Conservation (phyloP, 2,888 invertebrate genomes). For the Diarsia rubi region DNA sequence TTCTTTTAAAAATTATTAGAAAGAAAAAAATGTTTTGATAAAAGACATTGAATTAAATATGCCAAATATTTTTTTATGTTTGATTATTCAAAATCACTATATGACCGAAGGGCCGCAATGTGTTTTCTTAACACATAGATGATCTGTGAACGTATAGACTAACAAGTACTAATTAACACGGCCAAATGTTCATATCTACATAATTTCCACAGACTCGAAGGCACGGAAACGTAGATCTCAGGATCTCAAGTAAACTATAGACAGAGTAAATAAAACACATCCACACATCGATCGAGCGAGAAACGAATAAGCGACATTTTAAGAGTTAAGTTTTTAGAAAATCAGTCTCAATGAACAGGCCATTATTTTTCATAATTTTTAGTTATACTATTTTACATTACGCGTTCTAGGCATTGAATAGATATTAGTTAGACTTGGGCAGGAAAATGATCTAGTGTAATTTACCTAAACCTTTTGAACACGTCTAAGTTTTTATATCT, state of each 20-base stretch:
- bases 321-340: slow-evolving; percentile 88
- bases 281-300: slow-evolving; percentile 70
- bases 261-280: slow-evolving; percentile 59
- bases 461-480: slow-evolving; percentile 47
- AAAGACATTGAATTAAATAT: background rate
- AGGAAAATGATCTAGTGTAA: slow-evolving; percentile 28
- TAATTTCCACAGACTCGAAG: slow-evolving; percentile 63
- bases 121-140: slow-evolving; percentile 19
- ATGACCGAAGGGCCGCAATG: slow-evolving; percentile 6
- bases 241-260: slow-evolving; percentile 57
- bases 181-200: slow-evolving; percentile 63
- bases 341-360: slow-evolving; percentile 91
- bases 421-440: slow-evolving; percentile 50
- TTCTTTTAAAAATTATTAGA: slow-evolving; percentile 8
- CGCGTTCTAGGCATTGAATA: slow-evolving; percentile 71
- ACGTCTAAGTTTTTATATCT: background rate
- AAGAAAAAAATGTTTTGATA: slow-evolving; percentile 9
- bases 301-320: slow-evolving; percentile 75
- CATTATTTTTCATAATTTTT: slow-evolving; percentile 84
- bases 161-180: slow-evolving; percentile 44
- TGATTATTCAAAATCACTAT: slow-evolving; percentile 15
- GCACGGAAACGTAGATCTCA: slow-evolving; percentile 65
- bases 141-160: slow-evolving; percentile 25
- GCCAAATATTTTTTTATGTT: slow-evolving; percentile 14
- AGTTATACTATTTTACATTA: slow-evolving; percentile 78